A percentile compares a stretch with the other conserved stretches of the same genome.
Evolutionary conservation across 1,140 invertebrate species (phyloP).

Genomic region (Apocrypta bakeri): DNA sequence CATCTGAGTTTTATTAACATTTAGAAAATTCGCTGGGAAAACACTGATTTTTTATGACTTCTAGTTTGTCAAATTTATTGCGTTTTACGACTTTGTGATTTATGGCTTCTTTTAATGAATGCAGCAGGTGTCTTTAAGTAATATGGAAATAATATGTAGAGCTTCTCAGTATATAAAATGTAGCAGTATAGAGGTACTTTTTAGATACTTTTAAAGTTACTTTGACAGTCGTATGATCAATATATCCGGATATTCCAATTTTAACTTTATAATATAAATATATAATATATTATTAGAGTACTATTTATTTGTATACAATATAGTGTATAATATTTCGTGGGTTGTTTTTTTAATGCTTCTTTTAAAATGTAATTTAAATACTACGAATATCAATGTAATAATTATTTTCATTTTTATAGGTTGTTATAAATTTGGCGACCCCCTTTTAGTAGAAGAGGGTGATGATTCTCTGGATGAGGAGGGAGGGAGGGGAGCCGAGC

Average conservation of each 20-base stretch:
- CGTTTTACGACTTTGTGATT: not conserved
- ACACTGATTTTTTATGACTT: not conserved
- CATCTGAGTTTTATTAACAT: not conserved
- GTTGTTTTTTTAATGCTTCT: too few relatives aligned
- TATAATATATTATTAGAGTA: too few relatives aligned
- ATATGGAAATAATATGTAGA: not conserved
- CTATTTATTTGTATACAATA: too few relatives aligned
- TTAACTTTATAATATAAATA: too few relatives aligned
- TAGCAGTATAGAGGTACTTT: not conserved
- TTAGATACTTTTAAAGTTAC: not conserved
- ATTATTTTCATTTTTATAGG: slow-evolving; percentile 59
- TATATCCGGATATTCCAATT: not conserved
- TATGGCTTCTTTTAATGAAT: not conserved
- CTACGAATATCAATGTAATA: too few relatives aligned
- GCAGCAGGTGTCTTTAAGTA: not conserved
- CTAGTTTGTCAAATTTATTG: not conserved
- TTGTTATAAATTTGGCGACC: slow-evolving; percentile 80
- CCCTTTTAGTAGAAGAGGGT: slow-evolving; percentile 78
- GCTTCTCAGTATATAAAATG: not conserved
- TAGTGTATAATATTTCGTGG: too few relatives aligned
- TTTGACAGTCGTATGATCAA: not conserved
- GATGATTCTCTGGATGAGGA: slow-evolving; percentile 80
- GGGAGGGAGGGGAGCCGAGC: slow-evolving; percentile 67
- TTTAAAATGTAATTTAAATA: too few relatives aligned
- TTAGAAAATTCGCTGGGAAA: not conserved